Conservation (phyloP, 2,888 invertebrate species). For the Brachyptera risi region DNA sequence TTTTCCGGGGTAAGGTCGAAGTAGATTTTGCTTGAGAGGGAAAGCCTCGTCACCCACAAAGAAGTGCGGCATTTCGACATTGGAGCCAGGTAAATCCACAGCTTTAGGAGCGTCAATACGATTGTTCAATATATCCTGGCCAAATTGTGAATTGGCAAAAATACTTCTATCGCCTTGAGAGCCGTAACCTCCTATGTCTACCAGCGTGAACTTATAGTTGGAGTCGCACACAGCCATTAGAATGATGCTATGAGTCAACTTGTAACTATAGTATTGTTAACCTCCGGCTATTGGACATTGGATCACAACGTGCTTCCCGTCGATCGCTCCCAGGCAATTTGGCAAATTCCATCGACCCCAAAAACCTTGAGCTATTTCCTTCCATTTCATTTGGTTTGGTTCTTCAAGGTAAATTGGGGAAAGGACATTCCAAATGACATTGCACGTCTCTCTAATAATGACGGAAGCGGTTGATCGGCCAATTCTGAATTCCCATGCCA, state of each 20-base stretch:
- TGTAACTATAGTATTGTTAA: conserved; percentile 38
- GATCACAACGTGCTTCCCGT: conserved; percentile 40
- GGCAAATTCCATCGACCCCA: conserved; percentile 39
- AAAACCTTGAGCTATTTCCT: conserved; percentile 37
- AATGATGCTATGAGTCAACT: conserved; percentile 32
- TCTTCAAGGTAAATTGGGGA: not conserved
- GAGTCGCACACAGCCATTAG: conserved; percentile 22
- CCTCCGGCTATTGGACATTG: conserved; percentile 35
- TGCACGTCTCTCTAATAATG: conserved; percentile 16
- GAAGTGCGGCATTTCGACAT: conserved; percentile 35
- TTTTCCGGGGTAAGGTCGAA: conserved; percentile 33
- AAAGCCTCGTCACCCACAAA: conserved; percentile 39
- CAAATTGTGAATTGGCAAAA: conserved; percentile 10
- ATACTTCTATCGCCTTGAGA: conserved; percentile 15
- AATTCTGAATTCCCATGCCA: not conserved
- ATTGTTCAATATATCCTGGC: conserved; percentile 18
- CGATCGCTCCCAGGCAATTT: conserved; percentile 36
- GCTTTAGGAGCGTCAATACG: conserved; percentile 2
- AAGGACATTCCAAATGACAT: conserved; percentile 3
- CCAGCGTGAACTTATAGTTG: conserved; percentile 14
- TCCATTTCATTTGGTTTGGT: conserved; percentile 36
- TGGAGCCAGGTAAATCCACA: conserved; percentile 34
- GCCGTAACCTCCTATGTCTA: conserved; percentile 19
- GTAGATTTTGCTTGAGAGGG: conserved; percentile 32
- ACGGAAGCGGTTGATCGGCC: conserved; percentile 11